Evolutionary conservation across 1,140 invertebrate genomes (phyloP), one percentile per base, ranked within the genome.

Genomic region (Drosophila tropicalis): DNA sequence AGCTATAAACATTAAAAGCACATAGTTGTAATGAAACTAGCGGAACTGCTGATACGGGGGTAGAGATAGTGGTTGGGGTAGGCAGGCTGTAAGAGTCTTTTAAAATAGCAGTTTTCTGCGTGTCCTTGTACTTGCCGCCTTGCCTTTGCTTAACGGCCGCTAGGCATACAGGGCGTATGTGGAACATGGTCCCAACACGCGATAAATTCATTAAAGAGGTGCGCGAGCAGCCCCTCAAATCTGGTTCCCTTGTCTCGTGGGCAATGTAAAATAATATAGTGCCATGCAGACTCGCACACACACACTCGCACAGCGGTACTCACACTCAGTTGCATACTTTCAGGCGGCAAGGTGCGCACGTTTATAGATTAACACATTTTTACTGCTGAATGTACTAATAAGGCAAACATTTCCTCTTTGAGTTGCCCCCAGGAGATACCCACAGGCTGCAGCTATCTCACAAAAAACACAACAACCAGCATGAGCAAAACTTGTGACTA

Each of bases 291-390:
- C 41, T 57, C 54, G 61, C 56, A 39, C 39, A 63, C 61, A 69
- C 54, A 66, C 4, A 64, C 32, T 65, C 19, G 34, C 12, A 57
- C 6, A 55, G 29, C 25, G 25, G 5, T 34, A 36, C 1, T 13
- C 9, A 56, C n/a, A 34, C 7, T 39, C 5, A 5, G 10, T 10
- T 72, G 62, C 70, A 72, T 61, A 75, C 61, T 76, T 69, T 69
- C 57, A 54, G 36, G 54, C 62, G 51, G 44, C 56, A 32, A 62
- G 57, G 32, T 12, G 75, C 70, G 69, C 69, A 89, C 84, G 77
- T 89, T 89, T 89, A 89, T 89, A 89, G 84, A 89, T 89, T 89
- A 89, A 89, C 84, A 89, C 84, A 84, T 89, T 89, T 89, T 89
- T 89, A 89, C 80, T 89, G 84, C 84, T 84, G 84, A 89, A 89